Evolutionary conservation across 1,140 invertebrate genomes (phyloP).

Genomic region (Drosophila auraria): DNA sequence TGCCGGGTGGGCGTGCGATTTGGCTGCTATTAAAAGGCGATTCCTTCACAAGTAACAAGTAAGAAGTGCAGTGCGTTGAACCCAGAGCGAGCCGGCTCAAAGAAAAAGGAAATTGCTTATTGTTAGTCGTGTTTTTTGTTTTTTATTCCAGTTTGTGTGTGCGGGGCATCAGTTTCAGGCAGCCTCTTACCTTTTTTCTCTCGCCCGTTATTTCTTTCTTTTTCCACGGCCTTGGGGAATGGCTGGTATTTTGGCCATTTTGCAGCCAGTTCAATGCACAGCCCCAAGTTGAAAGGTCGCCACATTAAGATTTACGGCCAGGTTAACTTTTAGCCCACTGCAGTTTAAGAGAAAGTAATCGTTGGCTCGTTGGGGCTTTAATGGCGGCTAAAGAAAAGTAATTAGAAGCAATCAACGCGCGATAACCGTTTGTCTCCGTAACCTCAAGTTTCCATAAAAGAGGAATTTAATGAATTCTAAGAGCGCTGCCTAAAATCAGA

Average conservation of each 20-base stretch:
- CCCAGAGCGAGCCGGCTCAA: constrained; percentile 37
- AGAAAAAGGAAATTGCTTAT: constrained; percentile 70
- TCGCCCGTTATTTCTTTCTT: constrained; percentile 21
- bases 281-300: constrained; percentile 29
- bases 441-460: neutral
- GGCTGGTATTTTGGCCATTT: constrained; percentile 9
- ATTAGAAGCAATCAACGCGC: constrained; percentile 20
- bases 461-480: neutral
- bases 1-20: constrained; percentile 23
- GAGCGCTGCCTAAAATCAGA: neutral
- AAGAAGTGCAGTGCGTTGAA: constrained; percentile 57
- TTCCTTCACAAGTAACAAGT: constrained; percentile 17
- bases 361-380: neutral
- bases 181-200: constrained; percentile 39
- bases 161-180: constrained; percentile 45
- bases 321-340: constrained; percentile 29
- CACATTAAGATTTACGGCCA: constrained; percentile 26
- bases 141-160: constrained; percentile 1
- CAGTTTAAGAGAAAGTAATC: constrained; percentile 4
- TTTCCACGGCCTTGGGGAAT: constrained; percentile 30
- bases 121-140: constrained; percentile 15
- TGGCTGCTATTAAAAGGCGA: constrained; percentile 46
- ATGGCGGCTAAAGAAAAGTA: constrained; percentile 3
- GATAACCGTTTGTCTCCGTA: constrained; percentile 27
- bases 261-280: constrained; percentile 68